These are phyloP conservation scores for Ophioderma brevispina DNA, from an alignment of 35 echinoderm and acorn worm genomes.

Conservation along the genomic window DNA sequence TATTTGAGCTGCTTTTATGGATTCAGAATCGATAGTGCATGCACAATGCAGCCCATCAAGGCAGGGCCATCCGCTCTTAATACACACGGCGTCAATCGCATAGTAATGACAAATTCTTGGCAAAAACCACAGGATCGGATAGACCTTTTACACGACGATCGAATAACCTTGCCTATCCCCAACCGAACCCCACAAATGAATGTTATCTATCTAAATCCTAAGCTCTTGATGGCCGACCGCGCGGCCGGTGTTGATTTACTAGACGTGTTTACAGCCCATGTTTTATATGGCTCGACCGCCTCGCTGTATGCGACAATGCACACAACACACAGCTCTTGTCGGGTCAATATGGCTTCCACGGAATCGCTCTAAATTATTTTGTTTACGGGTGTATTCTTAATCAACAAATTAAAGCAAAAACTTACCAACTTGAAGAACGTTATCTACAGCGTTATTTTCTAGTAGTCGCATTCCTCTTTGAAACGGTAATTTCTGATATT, in stretches of 20 bases:
- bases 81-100: not conserved
- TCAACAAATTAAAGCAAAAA: conserved; percentile 6
- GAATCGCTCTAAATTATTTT: not conserved
- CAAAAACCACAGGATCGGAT: not conserved
- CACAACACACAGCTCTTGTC: not conserved
- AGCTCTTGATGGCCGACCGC: not conserved
- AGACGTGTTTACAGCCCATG: not conserved
- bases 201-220: not conserved
- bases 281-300: not conserved
- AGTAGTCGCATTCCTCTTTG: conserved; percentile 96
- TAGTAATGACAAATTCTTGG: not conserved
- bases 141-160: not conserved
- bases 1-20: conserved; percentile 10
- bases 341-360: not conserved
- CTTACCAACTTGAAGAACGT: conserved; percentile 99
- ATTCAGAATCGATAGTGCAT: conserved; percentile 5
- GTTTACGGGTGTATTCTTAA: not conserved
- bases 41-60: not conserved
- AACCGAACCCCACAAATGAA: not conserved
- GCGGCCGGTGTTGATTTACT: not conserved
- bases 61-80: not conserved
- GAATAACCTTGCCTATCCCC: not conserved
- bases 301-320: not conserved
- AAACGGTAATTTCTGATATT: conserved; percentile 99
- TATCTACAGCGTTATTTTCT: conserved; percentile 95